phyloP scores from a whole-genome alignment of 2,113 vertebrate genomes.

The Lepus europaeus region DNA sequence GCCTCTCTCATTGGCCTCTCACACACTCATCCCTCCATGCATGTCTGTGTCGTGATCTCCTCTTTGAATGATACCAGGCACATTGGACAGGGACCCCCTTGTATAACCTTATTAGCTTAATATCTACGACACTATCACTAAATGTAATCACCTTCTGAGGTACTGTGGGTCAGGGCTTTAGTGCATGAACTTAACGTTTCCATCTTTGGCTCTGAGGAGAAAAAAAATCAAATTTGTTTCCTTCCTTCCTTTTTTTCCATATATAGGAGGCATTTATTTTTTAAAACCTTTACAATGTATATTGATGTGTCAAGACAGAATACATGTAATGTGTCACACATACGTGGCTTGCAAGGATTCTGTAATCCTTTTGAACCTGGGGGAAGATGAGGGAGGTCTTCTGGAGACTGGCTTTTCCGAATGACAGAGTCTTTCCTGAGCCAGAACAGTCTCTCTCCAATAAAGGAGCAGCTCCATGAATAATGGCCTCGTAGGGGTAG shows the following conservation, averaged over 20 bases:
- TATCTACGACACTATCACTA: too few relatives aligned
- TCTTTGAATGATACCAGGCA: neutral
- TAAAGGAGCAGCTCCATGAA: neutral
- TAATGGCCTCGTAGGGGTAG: neutral
- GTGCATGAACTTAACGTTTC: too few relatives aligned
- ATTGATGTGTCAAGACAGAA: neutral
- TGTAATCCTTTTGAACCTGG: neutral
- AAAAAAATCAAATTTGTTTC: neutral
- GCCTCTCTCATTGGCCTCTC: neutral
- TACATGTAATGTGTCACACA: neutral
- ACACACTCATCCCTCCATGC: neutral
- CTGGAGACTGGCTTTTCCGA: neutral
- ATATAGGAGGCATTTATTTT: neutral
- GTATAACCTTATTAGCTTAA: neutral
- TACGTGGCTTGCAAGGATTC: neutral
- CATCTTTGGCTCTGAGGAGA: neutral
- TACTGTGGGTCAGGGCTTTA: neutral
- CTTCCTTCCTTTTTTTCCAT: neutral
- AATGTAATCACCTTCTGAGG: neutral
- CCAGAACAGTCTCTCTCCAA: accelerated
- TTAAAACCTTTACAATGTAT: neutral
- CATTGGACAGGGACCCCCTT: too few relatives aligned
- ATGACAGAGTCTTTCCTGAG: accelerated
- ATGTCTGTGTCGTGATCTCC: neutral
- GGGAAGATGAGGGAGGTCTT: accelerated